Percentiles rank a stretch among this genome's conserved stretches.
Evolutionary conservation across 2,113 vertebrate species (phyloP).

Genomic region (Misgurnus anguillicaudatus): DNA sequence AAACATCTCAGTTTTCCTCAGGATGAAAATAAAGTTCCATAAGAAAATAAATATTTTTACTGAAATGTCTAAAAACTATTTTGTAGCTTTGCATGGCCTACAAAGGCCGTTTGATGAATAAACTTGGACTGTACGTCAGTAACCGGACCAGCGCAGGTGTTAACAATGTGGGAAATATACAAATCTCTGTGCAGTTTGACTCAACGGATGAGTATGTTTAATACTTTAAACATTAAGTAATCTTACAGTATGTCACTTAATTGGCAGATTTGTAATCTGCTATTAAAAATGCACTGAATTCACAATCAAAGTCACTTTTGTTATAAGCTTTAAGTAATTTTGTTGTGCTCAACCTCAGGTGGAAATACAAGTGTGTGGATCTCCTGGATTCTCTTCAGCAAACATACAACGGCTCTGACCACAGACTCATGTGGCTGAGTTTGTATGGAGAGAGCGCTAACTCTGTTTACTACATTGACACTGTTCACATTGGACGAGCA

Average conservation of each 20-base stretch:
- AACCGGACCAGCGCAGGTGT: slow-evolving; percentile 59
- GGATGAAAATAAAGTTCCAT: too few species aligned
- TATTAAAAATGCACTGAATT: background rate
- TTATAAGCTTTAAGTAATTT: background rate
- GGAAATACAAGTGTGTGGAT: slow-evolving; percentile 83
- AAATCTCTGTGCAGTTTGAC: slow-evolving; percentile 64
- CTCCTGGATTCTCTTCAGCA: slow-evolving; percentile 70
- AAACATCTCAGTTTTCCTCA: background rate
- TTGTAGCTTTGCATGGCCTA: slow-evolving; percentile 83
- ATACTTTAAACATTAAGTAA: background rate
- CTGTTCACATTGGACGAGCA: slow-evolving; percentile 73
- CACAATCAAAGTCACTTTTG: background rate
- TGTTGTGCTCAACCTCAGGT: slow-evolving; percentile 65
- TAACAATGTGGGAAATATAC: background rate
- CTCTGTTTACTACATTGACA: slow-evolving; percentile 78
- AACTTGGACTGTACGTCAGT: slow-evolving; percentile 69
- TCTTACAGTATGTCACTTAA: background rate
- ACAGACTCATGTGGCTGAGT: slow-evolving; percentile 66
- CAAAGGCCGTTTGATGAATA: slow-evolving; percentile 72
- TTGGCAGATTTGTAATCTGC: background rate
- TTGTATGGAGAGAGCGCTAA: slow-evolving; percentile 61
- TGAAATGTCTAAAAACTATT: background rate
- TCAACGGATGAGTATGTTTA: slow-evolving; percentile 71
- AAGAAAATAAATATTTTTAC: background rate
- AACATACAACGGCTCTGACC: slow-evolving; percentile 62